Base-by-base conservation (phyloP, 92 coral and sea anemone species). In the Phenganax stokvisi region DNA sequence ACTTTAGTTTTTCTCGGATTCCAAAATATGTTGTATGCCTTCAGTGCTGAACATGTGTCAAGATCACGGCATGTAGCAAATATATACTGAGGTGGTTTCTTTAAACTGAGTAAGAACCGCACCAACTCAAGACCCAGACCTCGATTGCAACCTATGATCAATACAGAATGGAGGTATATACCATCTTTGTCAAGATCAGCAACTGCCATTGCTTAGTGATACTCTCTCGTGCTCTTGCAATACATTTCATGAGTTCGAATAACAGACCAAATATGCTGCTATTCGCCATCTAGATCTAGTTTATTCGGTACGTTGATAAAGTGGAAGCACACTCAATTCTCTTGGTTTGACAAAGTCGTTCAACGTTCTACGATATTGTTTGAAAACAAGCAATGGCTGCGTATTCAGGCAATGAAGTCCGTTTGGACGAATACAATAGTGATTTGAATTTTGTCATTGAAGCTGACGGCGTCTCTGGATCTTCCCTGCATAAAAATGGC, bases 401-500 rank as follows among this genome's bases (percentile, higher is more conserved):
- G 47, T 30, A 30, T 53, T 10, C 73, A 68, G 73, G 54, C 30
- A 17, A 64, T 10, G n/a, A 78, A 25, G 74, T 93, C 60, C 77
- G 62, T 52, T 81, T 91, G 57, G 99, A 96, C 55, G 96, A 92
- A 20, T 89, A 87, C 71, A 96, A 96, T 87, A 90, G 99, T 69
- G 99, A 96, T 80, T 75, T 96, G 73, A 90, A 92, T 87, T 96
- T 96, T 86, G 92, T 88, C 2, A 87, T 96, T 52, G 92, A 83
- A 52, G 79, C 86, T 7, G 97, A 92, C 80, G 99, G 99, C 0
- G 78, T 88, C 2, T 88, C 97, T 52, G 99, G 97, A 12, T 85
- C 91, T 11, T 85, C 91, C 51, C 64, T 86, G 72, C 89, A 90
- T 75, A 76, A 86, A 72, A 82, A 90, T 69, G 99, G 99, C 15